Evolutionary conservation across 2,888 invertebrate genomes (phyloP).

Genomic region (Tetramorium bicarinatum): DNA sequence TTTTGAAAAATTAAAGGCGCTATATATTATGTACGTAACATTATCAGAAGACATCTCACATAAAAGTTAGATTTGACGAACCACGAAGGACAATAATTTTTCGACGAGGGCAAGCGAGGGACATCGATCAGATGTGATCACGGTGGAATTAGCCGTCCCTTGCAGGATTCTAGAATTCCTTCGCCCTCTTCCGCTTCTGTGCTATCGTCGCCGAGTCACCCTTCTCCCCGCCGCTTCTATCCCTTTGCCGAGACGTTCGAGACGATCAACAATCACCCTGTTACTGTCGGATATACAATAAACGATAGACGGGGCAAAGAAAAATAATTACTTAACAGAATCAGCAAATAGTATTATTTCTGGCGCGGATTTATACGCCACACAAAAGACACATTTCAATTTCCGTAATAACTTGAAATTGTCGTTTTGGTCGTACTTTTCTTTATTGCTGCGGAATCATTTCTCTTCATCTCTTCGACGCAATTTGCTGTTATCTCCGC

Average conservation of each 20-base stretch:
- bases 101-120: constrained; percentile 75
- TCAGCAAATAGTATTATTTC: constrained; percentile 52
- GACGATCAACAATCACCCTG: constrained; percentile 65
- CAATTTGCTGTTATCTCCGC: constrained; percentile 22
- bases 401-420: constrained; percentile 48
- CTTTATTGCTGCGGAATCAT: constrained; percentile 19
- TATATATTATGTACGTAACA: background rate
- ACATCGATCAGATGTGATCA: constrained; percentile 86
- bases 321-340: constrained; percentile 57
- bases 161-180: constrained; percentile 81
- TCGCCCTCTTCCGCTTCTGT: constrained; percentile 67
- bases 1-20: background rate
- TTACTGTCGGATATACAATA: constrained; percentile 57
- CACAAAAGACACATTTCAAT: constrained; percentile 27
- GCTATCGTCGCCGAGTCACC: constrained; percentile 58
- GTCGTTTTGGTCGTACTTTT: constrained; percentile 32
- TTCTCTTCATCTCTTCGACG: constrained; percentile 21
- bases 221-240: constrained; percentile 56
- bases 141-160: constrained; percentile 86
- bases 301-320: constrained; percentile 52
- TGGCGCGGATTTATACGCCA: constrained; percentile 41
- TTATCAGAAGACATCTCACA: background rate
- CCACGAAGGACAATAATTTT: constrained; percentile 72
- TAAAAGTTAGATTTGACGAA: constrained; percentile 44
- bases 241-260: constrained; percentile 68